Conservation (phyloP, 2,797 vertebrate species). For the Emys orbicularis region DNA sequence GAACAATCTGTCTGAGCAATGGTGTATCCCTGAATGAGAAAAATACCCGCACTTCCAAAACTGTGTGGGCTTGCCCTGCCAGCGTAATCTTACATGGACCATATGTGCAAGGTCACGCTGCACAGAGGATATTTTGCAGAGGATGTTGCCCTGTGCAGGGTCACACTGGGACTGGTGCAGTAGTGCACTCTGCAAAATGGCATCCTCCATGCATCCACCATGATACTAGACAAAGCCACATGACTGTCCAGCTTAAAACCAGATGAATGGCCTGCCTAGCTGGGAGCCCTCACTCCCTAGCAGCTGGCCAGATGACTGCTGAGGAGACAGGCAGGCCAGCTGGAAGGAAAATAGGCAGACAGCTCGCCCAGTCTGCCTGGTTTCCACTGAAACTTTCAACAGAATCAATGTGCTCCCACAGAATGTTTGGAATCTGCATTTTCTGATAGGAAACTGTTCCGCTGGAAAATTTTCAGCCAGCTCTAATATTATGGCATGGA, state of each 20-base stretch:
- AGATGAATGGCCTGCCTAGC: neutral
- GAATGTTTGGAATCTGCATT: neutral
- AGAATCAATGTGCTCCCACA: neutral
- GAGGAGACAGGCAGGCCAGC: accelerated
- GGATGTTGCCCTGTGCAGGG: too few relatives aligned
- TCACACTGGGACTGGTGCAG: neutral
- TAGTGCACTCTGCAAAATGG: neutral
- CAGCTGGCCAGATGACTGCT: neutral
- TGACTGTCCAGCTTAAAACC: neutral
- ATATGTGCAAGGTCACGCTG: neutral
- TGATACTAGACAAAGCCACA: neutral
- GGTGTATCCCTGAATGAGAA: neutral
- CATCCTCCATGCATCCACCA: neutral
- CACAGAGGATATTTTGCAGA: neutral
- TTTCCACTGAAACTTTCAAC: neutral
- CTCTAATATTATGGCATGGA: neutral
- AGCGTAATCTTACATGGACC: neutral
- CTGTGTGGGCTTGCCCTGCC: neutral
- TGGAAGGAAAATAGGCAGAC: accelerated
- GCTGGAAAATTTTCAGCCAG: neutral
- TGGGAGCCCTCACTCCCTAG: neutral
- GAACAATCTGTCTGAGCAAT: neutral
- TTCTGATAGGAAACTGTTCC: neutral
- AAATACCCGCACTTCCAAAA: neutral
- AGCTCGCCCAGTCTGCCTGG: neutral